phyloP scores from a whole-genome alignment of 2,113 vertebrate species.

The Deroptyus accipitrinus region DNA sequence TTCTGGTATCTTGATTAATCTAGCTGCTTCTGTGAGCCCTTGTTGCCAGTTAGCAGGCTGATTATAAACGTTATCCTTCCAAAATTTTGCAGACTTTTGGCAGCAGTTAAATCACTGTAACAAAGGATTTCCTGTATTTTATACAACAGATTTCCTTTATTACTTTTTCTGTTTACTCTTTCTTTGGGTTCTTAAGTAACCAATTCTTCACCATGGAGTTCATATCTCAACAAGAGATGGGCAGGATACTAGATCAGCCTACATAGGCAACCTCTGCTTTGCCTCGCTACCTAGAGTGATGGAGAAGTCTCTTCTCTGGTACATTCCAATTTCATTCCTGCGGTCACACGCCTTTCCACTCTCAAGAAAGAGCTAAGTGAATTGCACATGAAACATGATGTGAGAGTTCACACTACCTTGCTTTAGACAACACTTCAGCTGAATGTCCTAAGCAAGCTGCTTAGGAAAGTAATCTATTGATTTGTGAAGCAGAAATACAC shows the following conservation, averaged over 20 bases:
- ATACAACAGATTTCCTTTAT: not conserved
- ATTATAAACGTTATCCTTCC: not conserved
- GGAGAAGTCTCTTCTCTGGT: not conserved
- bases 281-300: not conserved
- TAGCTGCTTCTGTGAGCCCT: not conserved
- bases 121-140: not conserved
- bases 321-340: not conserved
- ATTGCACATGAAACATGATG: not conserved
- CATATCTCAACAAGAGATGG: not conserved
- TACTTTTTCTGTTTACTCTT: not conserved
- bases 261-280: not conserved
- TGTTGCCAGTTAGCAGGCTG: not conserved
- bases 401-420: not conserved
- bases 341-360: accelerated
- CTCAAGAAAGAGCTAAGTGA: not conserved
- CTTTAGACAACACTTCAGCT: not conserved
- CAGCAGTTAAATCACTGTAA: not conserved
- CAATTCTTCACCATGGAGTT: not conserved
- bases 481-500: not conserved
- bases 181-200: not conserved
- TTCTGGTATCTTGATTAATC: not conserved
- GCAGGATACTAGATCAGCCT: not conserved
- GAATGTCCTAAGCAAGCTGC: not conserved
- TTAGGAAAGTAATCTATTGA: not conserved
- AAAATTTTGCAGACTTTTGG: not conserved